Conservation (phyloP, 2,797 vertebrate species). For the Xenops minutus region DNA sequence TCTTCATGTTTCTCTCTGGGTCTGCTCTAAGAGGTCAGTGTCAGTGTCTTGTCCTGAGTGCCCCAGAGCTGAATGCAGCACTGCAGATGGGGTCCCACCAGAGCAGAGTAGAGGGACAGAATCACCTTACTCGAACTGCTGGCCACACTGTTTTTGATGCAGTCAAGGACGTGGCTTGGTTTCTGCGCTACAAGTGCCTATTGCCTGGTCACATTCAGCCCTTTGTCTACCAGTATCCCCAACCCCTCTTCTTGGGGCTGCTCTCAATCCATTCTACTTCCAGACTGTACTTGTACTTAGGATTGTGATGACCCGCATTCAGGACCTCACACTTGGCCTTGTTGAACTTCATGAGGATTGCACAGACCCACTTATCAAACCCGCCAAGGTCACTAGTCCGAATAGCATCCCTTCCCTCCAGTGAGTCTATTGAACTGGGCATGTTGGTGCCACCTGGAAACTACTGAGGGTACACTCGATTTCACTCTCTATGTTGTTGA, state of each 20-base stretch:
- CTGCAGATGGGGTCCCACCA: not conserved
- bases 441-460: not conserved
- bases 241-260: not conserved
- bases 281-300: not conserved
- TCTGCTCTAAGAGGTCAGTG: not conserved
- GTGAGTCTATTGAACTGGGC: not conserved
- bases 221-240: not conserved
- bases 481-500: not conserved
- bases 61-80: not conserved
- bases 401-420: not conserved
- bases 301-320: not conserved
- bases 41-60: not conserved
- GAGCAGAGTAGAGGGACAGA: not conserved
- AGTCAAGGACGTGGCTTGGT: not conserved
- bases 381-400: not conserved
- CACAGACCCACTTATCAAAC: not conserved
- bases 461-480: not conserved
- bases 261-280: not conserved
- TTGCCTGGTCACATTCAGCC: no score
- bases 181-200: not conserved
- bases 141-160: not conserved
- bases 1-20: not conserved
- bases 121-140: rapidly evolving
- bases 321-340: not conserved
- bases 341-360: not conserved